Evolutionary conservation across 2,888 invertebrate genomes (phyloP), one percentile per base, ranked within the genome.

Genomic region (Cantharis rustica): DNA sequence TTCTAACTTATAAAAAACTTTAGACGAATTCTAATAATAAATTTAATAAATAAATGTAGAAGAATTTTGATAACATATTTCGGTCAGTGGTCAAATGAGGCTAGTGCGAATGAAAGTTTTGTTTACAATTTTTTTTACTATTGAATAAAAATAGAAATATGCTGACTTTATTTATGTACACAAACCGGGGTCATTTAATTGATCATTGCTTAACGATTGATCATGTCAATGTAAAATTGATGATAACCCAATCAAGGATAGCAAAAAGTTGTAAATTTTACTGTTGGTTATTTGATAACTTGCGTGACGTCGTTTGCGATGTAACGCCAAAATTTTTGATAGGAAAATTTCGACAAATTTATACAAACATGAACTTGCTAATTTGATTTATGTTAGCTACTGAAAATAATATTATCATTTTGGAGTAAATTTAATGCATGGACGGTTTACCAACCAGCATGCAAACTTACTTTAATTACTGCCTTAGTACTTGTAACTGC

Each of bases 391-490:
- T 47, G 47, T 47, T 47, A 47, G n/a, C 47, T 47, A 47, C 17
- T 63, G 63, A 63, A 63, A 63, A 63, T 17, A 63, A 63, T 63
- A 17, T 63, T 63, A 63, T 17, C 63, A 17, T 63, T 63, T 63
- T 63, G 16, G 16, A 63, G 17, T 63, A 63, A 72, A 47, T 64
- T 72, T 27, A 16, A 27, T 20, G 66, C 72, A 61, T 72, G 68
- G 16, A 61, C 66, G 64, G 20, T 27, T 61, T 68, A 68, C 20
- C 68, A 31, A 61, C 68, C 72, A 66, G 69, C 66, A 66, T 27
- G 72, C 61, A 61, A 72, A 66, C n/a, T 61, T 72, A 27, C 68
- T 26, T 72, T 72, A 72, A 68, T 68, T 68, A 68, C 47, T 66
- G 72, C 16, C 66, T 72, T 72, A 61, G 23, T 61, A 17, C 61